Evolutionary conservation across 2,888 invertebrate species (phyloP).

Genomic region (Harpalus rufipes): DNA sequence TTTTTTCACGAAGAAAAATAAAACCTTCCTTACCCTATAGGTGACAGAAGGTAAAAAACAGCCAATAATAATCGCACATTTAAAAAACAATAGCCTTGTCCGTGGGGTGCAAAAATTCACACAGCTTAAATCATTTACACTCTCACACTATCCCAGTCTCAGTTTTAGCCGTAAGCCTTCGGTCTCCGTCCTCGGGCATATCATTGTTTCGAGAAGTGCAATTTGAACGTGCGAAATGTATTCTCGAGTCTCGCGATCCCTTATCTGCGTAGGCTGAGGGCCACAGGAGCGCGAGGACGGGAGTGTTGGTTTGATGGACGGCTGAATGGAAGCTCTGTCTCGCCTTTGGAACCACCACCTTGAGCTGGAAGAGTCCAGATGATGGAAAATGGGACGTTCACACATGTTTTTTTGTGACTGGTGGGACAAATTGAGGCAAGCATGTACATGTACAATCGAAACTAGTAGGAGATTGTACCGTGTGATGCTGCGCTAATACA

Average conservation of each 20-base stretch:
- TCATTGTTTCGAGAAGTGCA: slow-evolving; percentile 61
- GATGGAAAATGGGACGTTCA: not conserved
- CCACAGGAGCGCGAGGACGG: not conserved
- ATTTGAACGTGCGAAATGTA: slow-evolving; percentile 55
- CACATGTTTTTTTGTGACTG: not conserved
- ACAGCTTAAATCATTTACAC: not conserved
- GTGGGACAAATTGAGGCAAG: too few species aligned
- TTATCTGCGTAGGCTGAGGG: slow-evolving; percentile 43
- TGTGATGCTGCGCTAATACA: too few species aligned
- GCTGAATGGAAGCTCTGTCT: slow-evolving; percentile 36
- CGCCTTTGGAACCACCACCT: slow-evolving; percentile 11
- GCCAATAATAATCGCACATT: not conserved
- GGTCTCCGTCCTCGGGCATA: slow-evolving; percentile 2
- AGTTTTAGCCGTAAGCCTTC: too few species aligned
- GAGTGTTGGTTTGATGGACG: slow-evolving; percentile 42
- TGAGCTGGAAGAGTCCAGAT: not conserved
- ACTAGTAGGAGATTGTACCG: too few species aligned
- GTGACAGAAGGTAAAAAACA: not conserved
- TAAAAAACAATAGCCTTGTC: slow-evolving; percentile 15
- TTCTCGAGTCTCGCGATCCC: slow-evolving; percentile 42
- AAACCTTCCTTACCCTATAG: too few species aligned
- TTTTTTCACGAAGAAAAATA: too few species aligned
- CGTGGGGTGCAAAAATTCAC: slow-evolving; percentile 40
- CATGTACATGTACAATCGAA: too few species aligned
- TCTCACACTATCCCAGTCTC: not conserved